Base-by-base conservation (phyloP, 2,888 invertebrate genomes). In the Kryphioiulus occultus region DNA sequence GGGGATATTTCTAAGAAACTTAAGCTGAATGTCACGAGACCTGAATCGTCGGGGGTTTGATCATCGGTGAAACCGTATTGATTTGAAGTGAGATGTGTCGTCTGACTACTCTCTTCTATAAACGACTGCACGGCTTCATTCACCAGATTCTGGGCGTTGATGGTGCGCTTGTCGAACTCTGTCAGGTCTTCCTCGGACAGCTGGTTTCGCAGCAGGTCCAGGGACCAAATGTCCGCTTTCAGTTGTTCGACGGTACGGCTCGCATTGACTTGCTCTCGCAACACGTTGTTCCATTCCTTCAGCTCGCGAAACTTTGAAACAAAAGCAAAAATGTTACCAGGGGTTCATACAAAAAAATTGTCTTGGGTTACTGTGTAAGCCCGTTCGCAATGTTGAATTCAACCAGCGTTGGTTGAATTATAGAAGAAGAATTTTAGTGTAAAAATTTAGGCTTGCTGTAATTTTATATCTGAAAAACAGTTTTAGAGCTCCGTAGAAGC, bases 201-300 rank as follows among this genome's bases (percentile, higher is more conserved):
- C 44, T 88, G 86, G 17, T 88, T 68, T 15, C 88, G 32, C 0
- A 88, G 19, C 32, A 78, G 35, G 19, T 88, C 88, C 26, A 88
- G 32, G 22, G 88, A 88, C 88, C 88, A 87, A 85, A 88, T 86
- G 39, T 88, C 86, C 12, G 88, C 86, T 78, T 88, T 88, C 26
- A 88, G 39, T 68, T 88, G 88, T 78, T 88, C 88, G 5, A 88
- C 86, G 10, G 88, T 88, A 4, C 88, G 44, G 9, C 85, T 53
- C 15, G 88, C 88, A 78, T 88, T 88, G 10, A 88, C 85, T 42
- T 88, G 88, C 78, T 88, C 88, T 4, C 68, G 53, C n/a, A 47
- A 12, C 9, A 82, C n/a, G 7, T 82, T 82, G 5, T 82, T 26
- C 82, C 82, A 82, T 30, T 82, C 82, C 15, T 32, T 32, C 5